Evolutionary conservation across 37 sponge, comb jelly and placozoan genomes (phyloP).

Genomic region (Haliclona indistincta): DNA sequence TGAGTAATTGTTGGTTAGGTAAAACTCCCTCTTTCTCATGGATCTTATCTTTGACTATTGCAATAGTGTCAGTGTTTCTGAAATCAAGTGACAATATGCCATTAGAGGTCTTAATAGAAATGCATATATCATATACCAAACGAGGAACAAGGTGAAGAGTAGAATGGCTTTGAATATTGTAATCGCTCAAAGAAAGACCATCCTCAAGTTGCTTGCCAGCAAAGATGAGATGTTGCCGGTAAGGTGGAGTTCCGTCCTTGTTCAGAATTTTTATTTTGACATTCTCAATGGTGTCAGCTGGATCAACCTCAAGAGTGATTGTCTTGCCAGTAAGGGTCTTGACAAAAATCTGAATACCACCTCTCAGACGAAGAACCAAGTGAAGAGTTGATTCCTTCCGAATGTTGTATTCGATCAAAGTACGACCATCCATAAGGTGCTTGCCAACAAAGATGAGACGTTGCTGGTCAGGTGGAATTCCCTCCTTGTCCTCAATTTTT

Average conservation of each 20-base stretch:
- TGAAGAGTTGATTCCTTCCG: neutral
- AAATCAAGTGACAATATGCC: too few species aligned
- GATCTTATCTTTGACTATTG: too few species aligned
- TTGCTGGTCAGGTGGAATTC: slow-evolving; percentile 96
- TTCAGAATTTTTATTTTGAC: slow-evolving; percentile 89
- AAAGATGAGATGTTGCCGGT: slow-evolving; percentile 86
- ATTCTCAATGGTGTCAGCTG: slow-evolving; percentile 82
- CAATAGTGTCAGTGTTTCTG: too few species aligned
- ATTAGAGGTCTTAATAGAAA: too few species aligned
- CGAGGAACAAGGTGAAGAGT: too few species aligned
- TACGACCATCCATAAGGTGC: neutral
- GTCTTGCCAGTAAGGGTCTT: slow-evolving; percentile 33
- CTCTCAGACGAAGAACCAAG: neutral
- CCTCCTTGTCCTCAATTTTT: slow-evolving; percentile 98
- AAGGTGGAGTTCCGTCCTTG: slow-evolving; percentile 84
- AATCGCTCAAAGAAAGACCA: slow-evolving; percentile 78
- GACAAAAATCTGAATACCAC: slow-evolving; percentile 14
- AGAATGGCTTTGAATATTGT: slow-evolving; percentile 92
- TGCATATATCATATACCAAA: too few species aligned
- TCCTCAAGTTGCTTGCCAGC: slow-evolving; percentile 86
- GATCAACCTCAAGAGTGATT: slow-evolving; percentile 85
- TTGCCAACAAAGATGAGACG: slow-evolving; percentile 40
- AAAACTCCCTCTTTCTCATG: too few species aligned
- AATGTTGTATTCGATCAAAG: too few species aligned
- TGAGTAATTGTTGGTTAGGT: too few species aligned